Percentiles rank a stretch among this genome's conserved stretches.
Conservation (phyloP, 2,797 vertebrate genomes). For the Coregonus ussuriensis region DNA sequence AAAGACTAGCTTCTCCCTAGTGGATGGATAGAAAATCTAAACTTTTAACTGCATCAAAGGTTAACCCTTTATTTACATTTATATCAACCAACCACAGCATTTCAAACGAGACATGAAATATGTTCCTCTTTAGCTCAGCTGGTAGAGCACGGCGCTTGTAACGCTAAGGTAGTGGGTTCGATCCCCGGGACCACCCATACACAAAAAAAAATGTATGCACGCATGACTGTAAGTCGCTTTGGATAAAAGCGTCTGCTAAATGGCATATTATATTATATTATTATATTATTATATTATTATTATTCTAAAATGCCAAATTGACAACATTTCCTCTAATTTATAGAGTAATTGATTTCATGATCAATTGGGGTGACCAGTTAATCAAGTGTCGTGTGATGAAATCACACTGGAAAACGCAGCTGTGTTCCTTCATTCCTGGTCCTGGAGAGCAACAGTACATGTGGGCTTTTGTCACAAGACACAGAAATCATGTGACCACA, state of each 20-base stretch:
- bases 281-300: too few relatives aligned
- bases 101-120: not conserved
- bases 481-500: not conserved
- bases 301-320: not conserved
- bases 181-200: too few relatives aligned
- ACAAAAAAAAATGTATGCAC: too few relatives aligned
- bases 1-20: slow-evolving; percentile 46
- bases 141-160: too few relatives aligned
- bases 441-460: not conserved
- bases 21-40: slow-evolving; percentile 27
- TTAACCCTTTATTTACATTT: too few relatives aligned
- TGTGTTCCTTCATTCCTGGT: not conserved
- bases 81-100: not conserved
- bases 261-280: too few relatives aligned
- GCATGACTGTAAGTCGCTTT: too few relatives aligned
- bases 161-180: too few relatives aligned
- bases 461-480: not conserved
- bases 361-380: not conserved
- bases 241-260: too few relatives aligned
- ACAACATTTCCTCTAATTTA: not conserved
- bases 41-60: not conserved
- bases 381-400: not conserved
- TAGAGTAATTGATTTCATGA: not conserved
- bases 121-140: too few relatives aligned
- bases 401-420: not conserved